Percentiles rank a stretch among this genome's conserved stretches.
Evolutionary conservation across 2,113 vertebrate species (phyloP).

Genomic region (Bombycilla garrulus): DNA sequence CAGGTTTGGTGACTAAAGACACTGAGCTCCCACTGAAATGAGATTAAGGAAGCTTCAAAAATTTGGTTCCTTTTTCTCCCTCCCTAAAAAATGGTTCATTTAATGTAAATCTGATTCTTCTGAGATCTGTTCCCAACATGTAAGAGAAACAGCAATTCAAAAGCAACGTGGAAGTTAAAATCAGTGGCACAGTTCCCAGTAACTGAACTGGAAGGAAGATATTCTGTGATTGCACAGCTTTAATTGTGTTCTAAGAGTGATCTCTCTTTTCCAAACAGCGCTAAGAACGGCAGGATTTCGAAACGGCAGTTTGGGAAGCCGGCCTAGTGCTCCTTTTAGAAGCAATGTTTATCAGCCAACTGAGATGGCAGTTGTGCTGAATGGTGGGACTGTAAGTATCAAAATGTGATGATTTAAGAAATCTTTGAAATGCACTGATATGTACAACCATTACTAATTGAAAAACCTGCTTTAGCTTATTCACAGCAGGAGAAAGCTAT

Average conservation of each 20-base stretch:
- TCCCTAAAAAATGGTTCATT: not conserved
- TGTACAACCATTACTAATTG: not conserved
- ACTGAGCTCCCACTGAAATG: not conserved
- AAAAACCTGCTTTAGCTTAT: not conserved
- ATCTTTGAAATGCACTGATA: not conserved
- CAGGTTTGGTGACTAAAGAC: not conserved
- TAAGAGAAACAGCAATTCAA: not conserved
- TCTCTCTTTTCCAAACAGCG: slow-evolving; percentile 70
- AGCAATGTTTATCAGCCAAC: slow-evolving; percentile 99
- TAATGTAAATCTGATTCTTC: not conserved
- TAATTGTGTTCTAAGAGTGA: not conserved
- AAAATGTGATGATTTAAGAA: slow-evolving; percentile 43
- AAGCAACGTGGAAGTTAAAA: not conserved
- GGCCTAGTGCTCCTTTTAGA: slow-evolving; percentile 92
- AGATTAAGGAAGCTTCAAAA: not conserved
- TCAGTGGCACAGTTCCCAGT: not conserved
- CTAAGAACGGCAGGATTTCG: slow-evolving; percentile 85
- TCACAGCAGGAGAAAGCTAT: not conserved
- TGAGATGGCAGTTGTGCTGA: slow-evolving; percentile 98
- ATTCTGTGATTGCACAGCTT: not conserved
- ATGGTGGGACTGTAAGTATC: slow-evolving; percentile 97
- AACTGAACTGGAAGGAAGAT: not conserved
- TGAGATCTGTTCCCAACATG: rapidly evolving
- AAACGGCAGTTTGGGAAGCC: slow-evolving; percentile 84
- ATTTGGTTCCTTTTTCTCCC: not conserved